A percentile compares a stretch with the other conserved stretches of the same genome.
phyloP scores from a whole-genome alignment of 2,888 invertebrate genomes.

The Drosophila borborema region DNA sequence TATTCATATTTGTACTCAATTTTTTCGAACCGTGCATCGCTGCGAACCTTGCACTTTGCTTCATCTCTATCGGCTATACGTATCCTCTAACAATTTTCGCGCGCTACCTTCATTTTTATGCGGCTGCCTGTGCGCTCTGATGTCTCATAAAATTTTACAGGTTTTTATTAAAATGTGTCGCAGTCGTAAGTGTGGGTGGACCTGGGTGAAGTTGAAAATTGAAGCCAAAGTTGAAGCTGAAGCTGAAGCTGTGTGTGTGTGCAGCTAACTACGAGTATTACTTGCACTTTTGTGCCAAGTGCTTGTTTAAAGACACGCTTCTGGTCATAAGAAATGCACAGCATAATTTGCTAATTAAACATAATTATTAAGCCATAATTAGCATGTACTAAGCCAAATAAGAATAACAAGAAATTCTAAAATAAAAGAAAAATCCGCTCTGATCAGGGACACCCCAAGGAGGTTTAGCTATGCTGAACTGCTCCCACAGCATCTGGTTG shows the following conservation, averaged over 20 bases:
- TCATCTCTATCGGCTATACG: constrained; percentile 26
- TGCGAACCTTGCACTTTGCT: constrained; percentile 27
- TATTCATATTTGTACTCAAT: neutral
- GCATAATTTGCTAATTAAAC: constrained; percentile 71
- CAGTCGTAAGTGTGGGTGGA: constrained; percentile 25
- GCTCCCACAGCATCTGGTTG: constrained; percentile 21
- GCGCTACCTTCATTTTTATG: constrained; percentile 58
- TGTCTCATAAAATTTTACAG: constrained; percentile 69
- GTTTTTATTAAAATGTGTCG: constrained; percentile 73
- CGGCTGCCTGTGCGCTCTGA: constrained; percentile 39
- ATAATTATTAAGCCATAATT: constrained; percentile 74
- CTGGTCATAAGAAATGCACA: constrained; percentile 55
- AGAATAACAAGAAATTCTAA: neutral
- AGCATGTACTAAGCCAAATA: constrained; percentile 63
- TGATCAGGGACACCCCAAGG: constrained; percentile 9
- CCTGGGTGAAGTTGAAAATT: constrained; percentile 1
- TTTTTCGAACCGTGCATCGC: constrained; percentile 43
- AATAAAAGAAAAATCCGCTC: constrained; percentile 8
- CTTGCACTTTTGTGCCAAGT: constrained; percentile 61
- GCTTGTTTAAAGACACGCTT: constrained; percentile 49
- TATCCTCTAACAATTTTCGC: constrained; percentile 32
- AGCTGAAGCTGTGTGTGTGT: neutral
- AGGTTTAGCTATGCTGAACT: neutral
- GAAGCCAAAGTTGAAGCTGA: neutral
- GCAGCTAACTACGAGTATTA: constrained; percentile 54